Percentiles rank a stretch among this genome's conserved stretches.
phyloP scores from a whole-genome alignment of 2,113 vertebrate species.

The Garra rufa region DNA sequence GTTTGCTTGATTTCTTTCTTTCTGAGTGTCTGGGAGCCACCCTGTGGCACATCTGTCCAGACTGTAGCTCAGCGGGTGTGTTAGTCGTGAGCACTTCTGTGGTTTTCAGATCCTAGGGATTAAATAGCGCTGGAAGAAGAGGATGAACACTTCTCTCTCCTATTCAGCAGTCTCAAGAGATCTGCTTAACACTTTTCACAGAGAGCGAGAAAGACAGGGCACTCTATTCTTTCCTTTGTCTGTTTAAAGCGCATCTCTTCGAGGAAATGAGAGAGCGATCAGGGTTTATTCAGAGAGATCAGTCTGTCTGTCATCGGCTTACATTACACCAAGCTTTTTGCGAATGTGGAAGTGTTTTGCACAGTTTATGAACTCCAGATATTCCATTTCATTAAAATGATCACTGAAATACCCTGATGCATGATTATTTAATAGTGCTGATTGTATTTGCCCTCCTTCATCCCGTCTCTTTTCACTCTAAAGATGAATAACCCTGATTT shows the following conservation, averaged over 20 bases:
- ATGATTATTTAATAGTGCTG: conserved; percentile 15
- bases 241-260: conserved; percentile 34
- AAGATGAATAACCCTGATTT: neutral
- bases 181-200: conserved; percentile 30
- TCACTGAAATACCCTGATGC: conserved; percentile 5
- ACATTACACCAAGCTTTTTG: conserved; percentile 41
- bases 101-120: conserved; percentile 53
- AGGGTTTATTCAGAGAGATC: conserved; percentile 23
- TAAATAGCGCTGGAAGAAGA: conserved; percentile 33
- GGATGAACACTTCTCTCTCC: conserved; percentile 32
- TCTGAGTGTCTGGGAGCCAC: conserved; percentile 34
- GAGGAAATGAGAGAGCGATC: conserved; percentile 39
- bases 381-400: conserved; percentile 13
- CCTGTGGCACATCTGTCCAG: conserved; percentile 21
- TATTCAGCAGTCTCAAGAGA: conserved; percentile 7
- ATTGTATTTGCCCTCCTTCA: conserved; percentile 2
- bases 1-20: conserved; percentile 3
- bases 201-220: conserved; percentile 14
- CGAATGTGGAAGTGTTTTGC: conserved; percentile 25
- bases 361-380: conserved; percentile 26
- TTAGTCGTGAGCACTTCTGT: conserved; percentile 41
- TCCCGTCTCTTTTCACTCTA: neutral
- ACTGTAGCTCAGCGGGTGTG: conserved; percentile 17
- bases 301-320: conserved; percentile 54
- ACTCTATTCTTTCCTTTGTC: conserved; percentile 42